Percentiles rank a stretch among this genome's conserved stretches.
These are phyloP conservation scores for Leptodactylus fuscus DNA, from an alignment of 2,113 vertebrate species.

Conservation along the genomic window DNA sequence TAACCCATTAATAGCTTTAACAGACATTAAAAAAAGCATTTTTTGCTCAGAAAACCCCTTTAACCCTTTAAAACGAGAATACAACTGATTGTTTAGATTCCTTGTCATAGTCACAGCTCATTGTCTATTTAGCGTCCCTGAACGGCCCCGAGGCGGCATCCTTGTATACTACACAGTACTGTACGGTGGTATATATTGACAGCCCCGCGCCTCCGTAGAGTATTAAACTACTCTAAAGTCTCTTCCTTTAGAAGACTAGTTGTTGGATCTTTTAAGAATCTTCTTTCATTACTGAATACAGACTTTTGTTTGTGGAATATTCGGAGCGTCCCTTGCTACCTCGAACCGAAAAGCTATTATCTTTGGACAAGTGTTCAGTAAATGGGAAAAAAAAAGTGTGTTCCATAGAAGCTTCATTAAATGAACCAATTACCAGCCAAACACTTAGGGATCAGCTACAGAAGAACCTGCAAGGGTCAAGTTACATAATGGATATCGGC, in stretches of 20 bases:
- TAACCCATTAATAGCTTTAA: too few relatives aligned
- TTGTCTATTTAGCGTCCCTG: background rate
- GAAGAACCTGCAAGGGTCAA: conserved; percentile 5
- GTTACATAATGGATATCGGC: background rate
- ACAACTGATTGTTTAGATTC: too few relatives aligned
- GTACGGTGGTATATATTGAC: background rate
- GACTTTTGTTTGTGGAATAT: conserved; percentile 4
- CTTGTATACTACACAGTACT: background rate
- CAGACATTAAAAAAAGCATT: too few relatives aligned
- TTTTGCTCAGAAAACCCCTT: too few relatives aligned
- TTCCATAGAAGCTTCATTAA: conserved; percentile 23
- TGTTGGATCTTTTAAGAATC: background rate
- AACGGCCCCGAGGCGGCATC: too few relatives aligned
- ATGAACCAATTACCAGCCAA: conserved; percentile 29
- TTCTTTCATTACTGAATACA: conserved; percentile 16
- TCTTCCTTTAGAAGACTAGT: background rate
- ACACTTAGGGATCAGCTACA: background rate
- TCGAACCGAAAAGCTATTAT: conserved; percentile 26
- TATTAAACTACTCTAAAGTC: background rate
- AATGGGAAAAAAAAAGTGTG: background rate
- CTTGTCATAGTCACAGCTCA: too few relatives aligned
- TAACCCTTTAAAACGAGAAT: too few relatives aligned
- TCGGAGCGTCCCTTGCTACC: conserved; percentile 15
- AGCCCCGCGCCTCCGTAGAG: background rate
- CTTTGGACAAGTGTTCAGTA: conserved; percentile 29